These are phyloP conservation scores for Gortyna flavago DNA, from an alignment of 2,888 invertebrate species.

Conservation along the genomic window DNA sequence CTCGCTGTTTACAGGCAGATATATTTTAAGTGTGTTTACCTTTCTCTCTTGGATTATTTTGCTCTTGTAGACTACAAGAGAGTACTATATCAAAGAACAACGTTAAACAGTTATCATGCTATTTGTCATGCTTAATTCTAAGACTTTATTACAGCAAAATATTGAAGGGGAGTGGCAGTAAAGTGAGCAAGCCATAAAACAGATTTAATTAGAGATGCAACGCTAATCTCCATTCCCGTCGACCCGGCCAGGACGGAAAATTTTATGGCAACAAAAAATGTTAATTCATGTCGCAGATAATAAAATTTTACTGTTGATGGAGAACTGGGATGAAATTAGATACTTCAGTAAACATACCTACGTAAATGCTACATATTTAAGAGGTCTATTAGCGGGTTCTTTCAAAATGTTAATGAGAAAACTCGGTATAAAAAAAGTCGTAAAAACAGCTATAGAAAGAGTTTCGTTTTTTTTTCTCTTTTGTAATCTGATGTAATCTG, in stretches of 20 bases:
- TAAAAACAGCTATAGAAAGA: conserved; percentile 70
- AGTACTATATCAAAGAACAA: conserved; percentile 30
- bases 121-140: conserved; percentile 54
- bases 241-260: conserved; percentile 65
- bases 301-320: conserved; percentile 66
- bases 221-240: conserved; percentile 75
- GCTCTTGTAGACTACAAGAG: conserved; percentile 40
- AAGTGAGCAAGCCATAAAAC: conserved; percentile 65
- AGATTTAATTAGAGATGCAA: conserved; percentile 80
- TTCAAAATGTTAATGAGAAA: conserved; percentile 70
- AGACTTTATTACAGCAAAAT: conserved; percentile 52
- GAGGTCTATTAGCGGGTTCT: conserved; percentile 67
- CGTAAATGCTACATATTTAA: conserved; percentile 66
- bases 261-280: conserved; percentile 69
- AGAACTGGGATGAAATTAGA: conserved; percentile 63
- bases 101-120: conserved; percentile 38
- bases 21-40: conserved; percentile 55
- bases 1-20: conserved; percentile 55
- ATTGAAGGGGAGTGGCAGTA: conserved; percentile 61
- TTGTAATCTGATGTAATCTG: conserved; percentile 65
- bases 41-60: conserved; percentile 56
- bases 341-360: conserved; percentile 64
- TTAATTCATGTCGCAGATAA: conserved; percentile 67
- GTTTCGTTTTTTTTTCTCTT: conserved; percentile 62
- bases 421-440: conserved; percentile 67